phyloP scores from a whole-genome alignment of 2,113 vertebrate genomes.

The Trogon melanurus region DNA sequence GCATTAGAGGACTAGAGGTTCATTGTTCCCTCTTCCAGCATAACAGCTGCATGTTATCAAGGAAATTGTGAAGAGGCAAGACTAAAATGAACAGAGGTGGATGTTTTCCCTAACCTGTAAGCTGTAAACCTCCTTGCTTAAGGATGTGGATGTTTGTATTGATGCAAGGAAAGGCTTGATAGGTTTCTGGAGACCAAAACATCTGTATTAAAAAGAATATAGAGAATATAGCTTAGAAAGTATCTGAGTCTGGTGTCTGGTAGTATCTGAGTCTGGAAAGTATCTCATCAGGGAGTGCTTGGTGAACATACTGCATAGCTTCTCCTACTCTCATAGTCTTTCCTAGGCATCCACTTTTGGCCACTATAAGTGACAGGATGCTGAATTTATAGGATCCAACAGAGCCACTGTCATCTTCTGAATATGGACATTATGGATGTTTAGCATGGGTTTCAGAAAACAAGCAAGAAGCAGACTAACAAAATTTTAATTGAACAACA shows the following conservation, averaged over 20 bases:
- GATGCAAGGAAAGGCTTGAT: neutral
- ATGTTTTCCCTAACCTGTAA: neutral
- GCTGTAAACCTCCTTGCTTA: neutral
- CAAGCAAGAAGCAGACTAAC: neutral
- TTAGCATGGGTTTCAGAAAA: neutral
- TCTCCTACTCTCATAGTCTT: neutral
- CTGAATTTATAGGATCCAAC: neutral
- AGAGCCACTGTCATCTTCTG: neutral
- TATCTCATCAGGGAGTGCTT: neutral
- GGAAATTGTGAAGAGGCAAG: neutral
- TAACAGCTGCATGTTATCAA: neutral
- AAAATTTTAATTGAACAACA: neutral
- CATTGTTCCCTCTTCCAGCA: neutral
- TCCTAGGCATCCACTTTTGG: neutral
- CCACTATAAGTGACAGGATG: neutral
- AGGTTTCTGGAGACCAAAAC: neutral
- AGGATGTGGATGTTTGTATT: neutral
- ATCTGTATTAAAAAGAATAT: neutral
- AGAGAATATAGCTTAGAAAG: neutral
- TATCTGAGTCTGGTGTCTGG: neutral
- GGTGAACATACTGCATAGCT: neutral
- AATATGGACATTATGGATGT: neutral
- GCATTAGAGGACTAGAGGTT: neutral
- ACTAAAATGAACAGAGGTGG: neutral
- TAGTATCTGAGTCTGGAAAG: neutral